Evolutionary conservation across 2,797 vertebrate species (phyloP).

Genomic region (Takifugu rubripes): DNA sequence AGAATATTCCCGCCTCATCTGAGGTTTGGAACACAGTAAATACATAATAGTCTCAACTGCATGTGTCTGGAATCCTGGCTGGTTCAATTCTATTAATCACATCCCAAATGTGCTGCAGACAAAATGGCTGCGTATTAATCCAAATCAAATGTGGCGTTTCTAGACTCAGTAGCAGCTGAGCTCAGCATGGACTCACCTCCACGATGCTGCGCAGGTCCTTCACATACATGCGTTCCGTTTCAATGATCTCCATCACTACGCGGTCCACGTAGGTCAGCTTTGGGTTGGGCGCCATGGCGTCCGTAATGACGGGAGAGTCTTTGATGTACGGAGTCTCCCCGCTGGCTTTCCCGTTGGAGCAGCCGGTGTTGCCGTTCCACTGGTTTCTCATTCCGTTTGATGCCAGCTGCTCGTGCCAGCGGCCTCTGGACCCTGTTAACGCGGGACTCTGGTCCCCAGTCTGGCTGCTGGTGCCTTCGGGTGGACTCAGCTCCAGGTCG

Average conservation of each 20-base stretch:
- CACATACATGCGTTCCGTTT: slow-evolving; percentile 94
- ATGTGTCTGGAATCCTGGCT: slow-evolving; percentile 14
- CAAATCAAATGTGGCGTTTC: slow-evolving; percentile 44
- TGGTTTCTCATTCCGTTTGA: slow-evolving; percentile 31
- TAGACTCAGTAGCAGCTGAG: neutral
- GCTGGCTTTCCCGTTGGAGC: slow-evolving; percentile 40
- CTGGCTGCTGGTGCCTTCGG: slow-evolving; percentile 42
- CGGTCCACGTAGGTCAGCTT: slow-evolving; percentile 90
- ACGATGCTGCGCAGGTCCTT: slow-evolving; percentile 91
- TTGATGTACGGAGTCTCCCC: slow-evolving; percentile 37
- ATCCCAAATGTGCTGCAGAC: slow-evolving; percentile 38
- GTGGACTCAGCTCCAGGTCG: slow-evolving; percentile 73
- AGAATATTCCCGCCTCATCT: slow-evolving; percentile 25
- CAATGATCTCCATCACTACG: slow-evolving; percentile 93
- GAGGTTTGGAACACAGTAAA: slow-evolving; percentile 29
- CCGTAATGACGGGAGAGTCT: slow-evolving; percentile 72
- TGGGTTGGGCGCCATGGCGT: slow-evolving; percentile 71
- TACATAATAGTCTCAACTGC: slow-evolving; percentile 30
- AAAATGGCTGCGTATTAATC: slow-evolving; percentile 35
- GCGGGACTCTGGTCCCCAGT: slow-evolving; percentile 24
- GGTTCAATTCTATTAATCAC: slow-evolving; percentile 34
- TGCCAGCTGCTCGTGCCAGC: slow-evolving; percentile 41
- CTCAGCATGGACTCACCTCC: slow-evolving; percentile 78
- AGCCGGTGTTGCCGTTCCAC: slow-evolving; percentile 74
- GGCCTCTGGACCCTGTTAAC: slow-evolving; percentile 20